Conservation (phyloP, 2,113 vertebrate species). For the Athene noctua region DNA sequence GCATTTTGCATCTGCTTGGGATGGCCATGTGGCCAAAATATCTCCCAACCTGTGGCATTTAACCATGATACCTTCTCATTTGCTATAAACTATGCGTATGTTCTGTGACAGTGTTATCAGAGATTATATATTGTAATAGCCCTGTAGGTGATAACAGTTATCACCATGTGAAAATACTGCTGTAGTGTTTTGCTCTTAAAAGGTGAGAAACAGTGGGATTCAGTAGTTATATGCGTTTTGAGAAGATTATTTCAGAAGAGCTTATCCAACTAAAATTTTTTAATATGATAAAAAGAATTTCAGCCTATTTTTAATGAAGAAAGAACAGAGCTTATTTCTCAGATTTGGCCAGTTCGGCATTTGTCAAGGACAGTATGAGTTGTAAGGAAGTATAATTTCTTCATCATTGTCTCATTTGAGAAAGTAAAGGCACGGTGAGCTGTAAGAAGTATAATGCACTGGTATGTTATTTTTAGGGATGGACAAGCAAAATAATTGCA, state of each 20-base stretch:
- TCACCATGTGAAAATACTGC: neutral
- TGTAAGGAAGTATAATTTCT: neutral
- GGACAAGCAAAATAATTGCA: neutral
- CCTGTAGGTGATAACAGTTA: neutral
- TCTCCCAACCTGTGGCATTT: neutral
- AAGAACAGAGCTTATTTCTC: neutral
- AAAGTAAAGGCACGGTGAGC: neutral
- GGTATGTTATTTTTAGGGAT: slow-evolving; percentile 25
- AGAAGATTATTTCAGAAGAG: slow-evolving; percentile 9
- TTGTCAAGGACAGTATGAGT: neutral
- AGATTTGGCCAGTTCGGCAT: neutral
- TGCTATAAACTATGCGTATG: neutral
- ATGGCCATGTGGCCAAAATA: neutral
- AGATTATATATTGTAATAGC: slow-evolving; percentile 21
- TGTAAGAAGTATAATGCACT: neutral
- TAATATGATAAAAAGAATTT: neutral
- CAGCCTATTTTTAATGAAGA: neutral
- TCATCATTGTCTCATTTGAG: neutral
- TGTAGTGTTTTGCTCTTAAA: slow-evolving; percentile 5
- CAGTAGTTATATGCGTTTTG: neutral
- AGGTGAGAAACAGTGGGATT: slow-evolving; percentile 9
- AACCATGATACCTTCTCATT: neutral
- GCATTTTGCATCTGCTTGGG: neutral
- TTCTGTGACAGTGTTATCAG: neutral
- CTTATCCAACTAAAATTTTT: neutral